Base-by-base conservation (phyloP, 2,888 invertebrate genomes). In the Lymantria monacha region DNA sequence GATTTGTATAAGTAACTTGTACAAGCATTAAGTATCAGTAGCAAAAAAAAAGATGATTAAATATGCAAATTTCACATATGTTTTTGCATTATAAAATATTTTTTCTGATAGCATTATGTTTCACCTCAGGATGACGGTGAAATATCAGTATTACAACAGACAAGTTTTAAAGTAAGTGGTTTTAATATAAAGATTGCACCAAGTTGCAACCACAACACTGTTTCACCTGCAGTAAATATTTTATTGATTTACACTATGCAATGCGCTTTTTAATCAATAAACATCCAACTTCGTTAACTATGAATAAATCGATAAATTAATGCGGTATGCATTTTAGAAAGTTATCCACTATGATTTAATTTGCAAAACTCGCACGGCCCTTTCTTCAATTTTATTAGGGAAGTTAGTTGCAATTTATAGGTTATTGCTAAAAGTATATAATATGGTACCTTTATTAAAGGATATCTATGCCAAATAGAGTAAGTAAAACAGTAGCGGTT, bases 141-240 rank as follows among this genome's bases (percentile, higher is more conserved):
- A 57, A 50, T 59, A 57, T 66, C 63, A 12, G 68, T 68, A 40
- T 42, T 66, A 51, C 57, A 57, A 48, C 68, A 68, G 61, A 61
- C 67, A 61, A 67, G 67, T 66, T 48, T 31, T 14, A 53, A 53
- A 53, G 53, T 53, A 49, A 53, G 53, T 53, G 37, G 22, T 7
- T 14, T 33, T 15, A 31, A 41, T n/a, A 31, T 22, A 30, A 46
- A 10, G n/a, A 40, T 22, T 37, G 66, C 66, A 66, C 66, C 30
- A 12, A 36, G 46, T 44, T 38, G n/a, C 14, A 41, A 10, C 2
- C 9, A 41, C 1, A 14, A 14, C 14, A 41, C 8, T 41, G 41
- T 41, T 12, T 9, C 14, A 14, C 13, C 14, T 41, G 41, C 7
- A 14, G 3, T 14, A 41, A 41, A 41, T 10, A 42, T 5, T 42